Evolutionary conservation across 2,797 vertebrate genomes (phyloP), one percentile per base, ranked within the genome.

Genomic region (Clamator glandarius): DNA sequence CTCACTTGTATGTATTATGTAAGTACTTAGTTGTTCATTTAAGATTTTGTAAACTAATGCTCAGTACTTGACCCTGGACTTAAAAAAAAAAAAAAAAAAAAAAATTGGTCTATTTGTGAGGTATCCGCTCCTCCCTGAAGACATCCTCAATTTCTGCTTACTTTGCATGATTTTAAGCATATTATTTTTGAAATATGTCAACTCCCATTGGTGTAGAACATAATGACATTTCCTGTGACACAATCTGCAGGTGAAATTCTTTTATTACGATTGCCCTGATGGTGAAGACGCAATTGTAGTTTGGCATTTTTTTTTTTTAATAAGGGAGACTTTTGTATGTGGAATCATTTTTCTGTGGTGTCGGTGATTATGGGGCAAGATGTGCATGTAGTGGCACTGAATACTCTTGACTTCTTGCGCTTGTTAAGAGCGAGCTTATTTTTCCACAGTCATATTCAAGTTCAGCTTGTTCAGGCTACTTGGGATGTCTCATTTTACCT

Each of bases 161-260:
- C 33, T 93, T 66, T 73, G 69, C 26, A 7, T 54, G 57, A 69
- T 81, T 94, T 69, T 12, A 78, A 82, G 39, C 55, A 29, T 70
- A 52, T 93, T 87, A 41, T 67, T 96, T 94, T 90, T 93, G 75
- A 91, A 92, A 92, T 54, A 4, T 28, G 90, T 74, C 87, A 84
- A 17, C 75, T 97, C 58, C n/a, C 29, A 35, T n/a, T 57, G 75
- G 62, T 33, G 14, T 31, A 31, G 85, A 75, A 39, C 20, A 15
- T 55, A 63, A 75, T 85, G 92, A 36, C 55, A 72, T 55, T 69
- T 83, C 63, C 70, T 74, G 20, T 39, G 64, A 85, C 79, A 63
- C 24, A 52, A 39, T 62, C 76, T 94, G 61, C 57, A 74, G 78
- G 29, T 68, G 55, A 55, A 68, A 36, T 50, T 81, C 69, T 20